Evolutionary conservation across 2,888 invertebrate genomes (phyloP), one percentile per base, ranked within the genome.

Genomic region (Microctonus brassicae): DNA sequence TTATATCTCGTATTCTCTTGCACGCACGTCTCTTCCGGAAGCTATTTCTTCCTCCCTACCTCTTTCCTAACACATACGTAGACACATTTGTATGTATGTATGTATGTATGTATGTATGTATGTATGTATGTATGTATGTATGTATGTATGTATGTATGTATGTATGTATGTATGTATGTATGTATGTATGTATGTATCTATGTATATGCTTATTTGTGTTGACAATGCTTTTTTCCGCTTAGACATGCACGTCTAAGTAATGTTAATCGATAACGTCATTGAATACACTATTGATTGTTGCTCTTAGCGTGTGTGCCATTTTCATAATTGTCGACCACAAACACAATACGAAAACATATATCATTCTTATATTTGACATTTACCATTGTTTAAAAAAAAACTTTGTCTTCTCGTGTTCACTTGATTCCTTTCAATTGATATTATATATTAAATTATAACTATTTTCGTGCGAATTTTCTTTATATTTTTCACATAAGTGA

Each of bases 21-120:
- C n/a, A 13, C 34, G 1, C 26, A 57, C 34, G 33, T 2, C 17
- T 58, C 58, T 58, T 58, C 67, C 66, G 36, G 64, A 17, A 67
- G 58, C 63, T 64, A 52, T 20, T 36, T 52, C 39, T 61, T 26
- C 29, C 6, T 26, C n/a, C 57, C 57, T 9, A 5, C 26, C 22
- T 34, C 29, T 24, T 55, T 42, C 65, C 20, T 7, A 29, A n/a
- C n/a, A n/a, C n/a, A n/a, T n/a, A n/a, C n/a, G n/a, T n/a, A n/a
- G n/a, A n/a, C n/a, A n/a, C n/a, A n/a, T n/a, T n/a, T n/a, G n/a
- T n/a, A n/a, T n/a, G n/a, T n/a, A n/a, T n/a, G n/a, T n/a, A n/a
- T n/a, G n/a, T n/a, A n/a, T n/a, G n/a, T n/a, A n/a, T n/a, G n/a
- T n/a, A n/a, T n/a, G n/a, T n/a, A n/a, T n/a, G n/a, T n/a, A n/a